phyloP scores from a whole-genome alignment of 1,140 invertebrate genomes.

The Muscidifurax raptorellus region DNA sequence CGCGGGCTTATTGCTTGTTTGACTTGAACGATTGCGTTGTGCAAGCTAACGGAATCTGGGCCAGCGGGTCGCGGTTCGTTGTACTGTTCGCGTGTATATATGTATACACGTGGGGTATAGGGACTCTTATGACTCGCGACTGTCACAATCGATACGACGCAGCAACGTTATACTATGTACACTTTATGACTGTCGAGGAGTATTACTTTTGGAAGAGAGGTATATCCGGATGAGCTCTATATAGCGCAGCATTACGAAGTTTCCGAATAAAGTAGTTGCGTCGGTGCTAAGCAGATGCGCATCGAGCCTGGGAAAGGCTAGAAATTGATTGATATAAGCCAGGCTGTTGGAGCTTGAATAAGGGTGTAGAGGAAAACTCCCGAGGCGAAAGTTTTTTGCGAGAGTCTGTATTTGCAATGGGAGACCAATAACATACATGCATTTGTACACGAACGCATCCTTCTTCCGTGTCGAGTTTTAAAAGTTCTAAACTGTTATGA shows the following conservation, averaged over 20 bases:
- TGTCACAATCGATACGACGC: not conserved
- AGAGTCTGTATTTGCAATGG: not conserved
- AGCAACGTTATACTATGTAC: not conserved
- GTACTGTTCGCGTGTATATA: not conserved
- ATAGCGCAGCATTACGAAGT: not conserved
- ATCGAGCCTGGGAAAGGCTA: not conserved
- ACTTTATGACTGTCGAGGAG: not conserved
- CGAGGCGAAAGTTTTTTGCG: not conserved
- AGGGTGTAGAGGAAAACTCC: not conserved
- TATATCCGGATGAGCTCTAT: too few species aligned
- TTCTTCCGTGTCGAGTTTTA: slow-evolving; percentile 19
- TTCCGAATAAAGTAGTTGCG: not conserved
- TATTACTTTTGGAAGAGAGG: not conserved
- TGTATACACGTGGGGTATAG: not conserved
- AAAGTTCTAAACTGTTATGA: slow-evolving; percentile 32
- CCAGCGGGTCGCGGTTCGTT: not conserved
- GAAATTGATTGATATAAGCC: not conserved
- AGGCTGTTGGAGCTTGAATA: not conserved
- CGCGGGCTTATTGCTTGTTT: not conserved
- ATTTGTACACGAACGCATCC: not conserved
- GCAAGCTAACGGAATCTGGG: not conserved
- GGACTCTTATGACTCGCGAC: not conserved
- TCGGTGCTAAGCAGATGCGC: not conserved
- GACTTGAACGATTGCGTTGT: not conserved
- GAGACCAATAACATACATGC: not conserved